phyloP scores from a whole-genome alignment of 1,140 invertebrate species.

The Periplaneta americana region DNA sequence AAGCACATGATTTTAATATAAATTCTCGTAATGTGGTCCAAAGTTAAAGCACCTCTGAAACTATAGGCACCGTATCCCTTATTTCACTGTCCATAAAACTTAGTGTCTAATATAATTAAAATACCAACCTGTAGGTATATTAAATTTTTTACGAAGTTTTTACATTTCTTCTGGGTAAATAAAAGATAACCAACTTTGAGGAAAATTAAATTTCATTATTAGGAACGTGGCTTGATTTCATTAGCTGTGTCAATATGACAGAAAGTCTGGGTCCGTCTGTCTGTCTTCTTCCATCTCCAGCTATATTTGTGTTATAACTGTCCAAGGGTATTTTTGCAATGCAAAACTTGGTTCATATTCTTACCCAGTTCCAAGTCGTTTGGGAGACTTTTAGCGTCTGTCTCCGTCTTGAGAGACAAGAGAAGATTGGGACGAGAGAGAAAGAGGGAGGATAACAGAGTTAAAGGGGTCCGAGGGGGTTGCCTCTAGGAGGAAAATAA shows the following conservation, averaged over 20 bases:
- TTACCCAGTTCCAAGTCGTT: neutral
- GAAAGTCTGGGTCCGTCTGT: neutral
- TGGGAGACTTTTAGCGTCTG: neutral
- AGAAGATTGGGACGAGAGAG: too few species aligned
- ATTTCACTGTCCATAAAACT: neutral
- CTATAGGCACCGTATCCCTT: neutral
- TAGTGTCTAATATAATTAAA: neutral
- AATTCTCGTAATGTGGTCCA: neutral
- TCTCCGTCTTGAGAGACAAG: neutral
- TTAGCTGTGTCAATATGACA: neutral
- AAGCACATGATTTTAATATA: neutral
- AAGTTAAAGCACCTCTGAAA: neutral
- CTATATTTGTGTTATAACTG: neutral
- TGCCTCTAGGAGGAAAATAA: neutral
- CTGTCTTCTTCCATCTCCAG: neutral
- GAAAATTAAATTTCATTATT: neutral
- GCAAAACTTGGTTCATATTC: neutral
- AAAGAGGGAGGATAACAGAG: neutral
- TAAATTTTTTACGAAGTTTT: neutral
- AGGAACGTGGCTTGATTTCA: neutral
- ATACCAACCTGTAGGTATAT: neutral
- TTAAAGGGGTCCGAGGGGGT: neutral
- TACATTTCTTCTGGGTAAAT: neutral
- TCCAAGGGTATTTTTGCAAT: neutral
- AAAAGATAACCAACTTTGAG: neutral